Base-by-base conservation (phyloP, 2,888 invertebrate species). In the Miltochrista miniata region DNA sequence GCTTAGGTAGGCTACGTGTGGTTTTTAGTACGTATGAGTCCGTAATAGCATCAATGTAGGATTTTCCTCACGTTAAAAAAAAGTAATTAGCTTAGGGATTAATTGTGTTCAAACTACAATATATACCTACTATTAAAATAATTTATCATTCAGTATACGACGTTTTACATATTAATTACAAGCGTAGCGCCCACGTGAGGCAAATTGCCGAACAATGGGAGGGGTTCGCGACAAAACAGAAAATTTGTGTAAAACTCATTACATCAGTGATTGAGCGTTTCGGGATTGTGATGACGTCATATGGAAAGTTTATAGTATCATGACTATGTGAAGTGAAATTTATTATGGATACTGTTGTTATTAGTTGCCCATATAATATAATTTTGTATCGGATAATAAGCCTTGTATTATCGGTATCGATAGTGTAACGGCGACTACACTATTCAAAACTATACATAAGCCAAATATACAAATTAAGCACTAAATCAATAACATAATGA, bases 81-180 rank as follows among this genome's bases (percentile, higher is more conserved):
- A n/a, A n/a, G n/a, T n/a, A n/a, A n/a, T n/a, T n/a, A n/a, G n/a
- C n/a, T n/a, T n/a, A n/a, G n/a, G n/a, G n/a, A n/a, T n/a, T n/a
- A n/a, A n/a, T n/a, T n/a, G n/a, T n/a, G n/a, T n/a, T n/a, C n/a
- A n/a, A n/a, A n/a, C n/a, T n/a, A n/a, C n/a, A n/a, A n/a, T n/a
- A n/a, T n/a, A n/a, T n/a, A n/a, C n/a, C 18, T 24, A 24, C 18
- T 24, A 24, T 2, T 24, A 24, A 4, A 24, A 53, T 48, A 54
- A 61, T 54, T 47, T 48, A 51, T 65, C 34, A 54, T 45, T 37
- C 44, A 45, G 37, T 45, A 30, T 15, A 30, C 24, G 35, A 44
- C 48, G 42, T 48, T 54, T 59, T 61, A 44, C 48, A 46, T 51
- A 59, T 59, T 61, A 56, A 65, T 61, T 54, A 59, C 38, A 43